phyloP scores from a whole-genome alignment of 2,113 vertebrate genomes.

The Dascyllus trimaculatus region DNA sequence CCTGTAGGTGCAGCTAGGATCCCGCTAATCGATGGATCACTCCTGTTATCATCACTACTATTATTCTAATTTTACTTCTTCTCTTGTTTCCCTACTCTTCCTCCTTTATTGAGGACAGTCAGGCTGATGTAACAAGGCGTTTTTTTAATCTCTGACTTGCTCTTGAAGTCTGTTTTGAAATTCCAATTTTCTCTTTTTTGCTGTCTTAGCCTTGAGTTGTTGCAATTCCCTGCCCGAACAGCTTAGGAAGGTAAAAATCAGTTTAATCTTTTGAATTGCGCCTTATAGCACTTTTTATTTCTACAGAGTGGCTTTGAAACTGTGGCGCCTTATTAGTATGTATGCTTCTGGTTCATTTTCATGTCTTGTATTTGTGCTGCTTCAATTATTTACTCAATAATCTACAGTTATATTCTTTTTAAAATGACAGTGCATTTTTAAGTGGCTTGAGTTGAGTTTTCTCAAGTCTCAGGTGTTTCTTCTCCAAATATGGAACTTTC shows the following conservation, averaged over 20 bases:
- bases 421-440: background rate
- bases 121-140: background rate
- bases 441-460: no score
- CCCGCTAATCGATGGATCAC: no score
- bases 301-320: background rate
- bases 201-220: background rate
- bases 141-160: slow-evolving; percentile 1
- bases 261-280: slow-evolving; percentile 24
- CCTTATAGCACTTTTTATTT: slow-evolving; percentile 4
- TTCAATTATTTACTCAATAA: background rate
- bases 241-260: slow-evolving; percentile 2
- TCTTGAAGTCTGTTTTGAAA: slow-evolving; percentile 28
- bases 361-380: no score
- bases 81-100: background rate
- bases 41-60: no score
- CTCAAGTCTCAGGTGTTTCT: background rate
- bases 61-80: no score
- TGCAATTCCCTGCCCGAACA: background rate
- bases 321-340: background rate
- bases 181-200: slow-evolving; percentile 14
- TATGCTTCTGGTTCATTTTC: background rate
- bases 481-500: no score
- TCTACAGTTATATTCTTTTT: background rate
- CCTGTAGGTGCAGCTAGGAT: no score
- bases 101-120: background rate